These are phyloP conservation scores for Salvelinus sp. DNA, from an alignment of 2,113 vertebrate species.

Conservation along the genomic window DNA sequence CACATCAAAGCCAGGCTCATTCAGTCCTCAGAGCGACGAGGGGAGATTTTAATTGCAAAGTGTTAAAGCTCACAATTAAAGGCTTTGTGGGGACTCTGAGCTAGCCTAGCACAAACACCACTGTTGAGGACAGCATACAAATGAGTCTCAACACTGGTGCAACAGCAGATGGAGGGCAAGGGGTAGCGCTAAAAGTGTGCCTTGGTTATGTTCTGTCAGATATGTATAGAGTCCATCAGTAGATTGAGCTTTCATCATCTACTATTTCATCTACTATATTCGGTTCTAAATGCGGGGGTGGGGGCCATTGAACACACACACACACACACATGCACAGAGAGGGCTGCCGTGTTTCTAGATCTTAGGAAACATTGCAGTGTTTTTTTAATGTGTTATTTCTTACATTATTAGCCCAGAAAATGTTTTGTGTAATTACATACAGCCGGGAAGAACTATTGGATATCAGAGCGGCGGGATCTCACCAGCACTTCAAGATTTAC, in stretches of 20 bases:
- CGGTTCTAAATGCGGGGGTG: not conserved
- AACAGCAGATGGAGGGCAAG: conserved; percentile 39
- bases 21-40: conserved; percentile 86
- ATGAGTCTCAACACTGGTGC: conserved; percentile 71
- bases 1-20: conserved; percentile 88
- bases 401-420: no score
- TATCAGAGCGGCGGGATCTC: no score
- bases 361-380: no score
- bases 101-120: conserved; percentile 86
- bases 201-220: conserved; percentile 68
- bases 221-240: conserved; percentile 3
- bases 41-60: conserved; percentile 96
- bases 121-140: conserved; percentile 82
- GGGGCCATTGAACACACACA: not conserved
- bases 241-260: conserved; percentile 50
- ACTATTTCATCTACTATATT: not conserved
- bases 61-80: conserved; percentile 96
- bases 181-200: conserved; percentile 53
- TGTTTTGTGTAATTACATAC: no score
- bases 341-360: no score
- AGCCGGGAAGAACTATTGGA: no score
- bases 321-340: not conserved
- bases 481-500: no score
- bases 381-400: no score
- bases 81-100: conserved; percentile 82